A percentile compares a stretch with the other conserved stretches of the same genome.
phyloP scores from a whole-genome alignment of 2,888 invertebrate genomes.

The Ephialtes manifestator region DNA sequence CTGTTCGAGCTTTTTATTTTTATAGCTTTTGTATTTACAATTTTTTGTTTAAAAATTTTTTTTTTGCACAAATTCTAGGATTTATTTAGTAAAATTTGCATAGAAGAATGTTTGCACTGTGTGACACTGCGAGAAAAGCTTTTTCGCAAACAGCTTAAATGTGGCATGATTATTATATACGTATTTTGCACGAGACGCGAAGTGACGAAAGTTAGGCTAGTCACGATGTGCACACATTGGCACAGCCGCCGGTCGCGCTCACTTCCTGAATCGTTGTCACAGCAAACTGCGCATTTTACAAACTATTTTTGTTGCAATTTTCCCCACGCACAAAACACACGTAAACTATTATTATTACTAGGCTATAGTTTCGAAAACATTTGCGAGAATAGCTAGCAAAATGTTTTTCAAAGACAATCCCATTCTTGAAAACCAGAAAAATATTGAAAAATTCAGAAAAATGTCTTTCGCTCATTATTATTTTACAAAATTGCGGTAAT shows the following conservation, averaged over 20 bases:
- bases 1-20: slow-evolving; percentile 79
- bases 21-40: slow-evolving; percentile 43
- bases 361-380: slow-evolving; percentile 14
- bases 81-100: slow-evolving; percentile 74
- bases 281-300: slow-evolving; percentile 64
- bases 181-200: slow-evolving; percentile 35
- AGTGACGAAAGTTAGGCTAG: slow-evolving; percentile 30
- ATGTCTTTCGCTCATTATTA: too few relatives aligned
- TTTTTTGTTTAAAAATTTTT: slow-evolving; percentile 4
- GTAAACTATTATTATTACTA: slow-evolving; percentile 30
- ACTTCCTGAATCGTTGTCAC: slow-evolving; percentile 44
- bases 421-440: not conserved
- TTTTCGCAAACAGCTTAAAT: slow-evolving; percentile 29
- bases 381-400: not conserved
- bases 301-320: slow-evolving; percentile 55
- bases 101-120: slow-evolving; percentile 77
- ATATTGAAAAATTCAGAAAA: not conserved
- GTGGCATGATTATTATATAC: slow-evolving; percentile 52
- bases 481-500: too few relatives aligned
- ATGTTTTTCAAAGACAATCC: not conserved
- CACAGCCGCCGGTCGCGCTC: slow-evolving; percentile 6
- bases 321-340: slow-evolving; percentile 15
- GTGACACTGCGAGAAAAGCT: not conserved
- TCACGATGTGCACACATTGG: slow-evolving; percentile 31
- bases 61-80: slow-evolving; percentile 2